A percentile compares a stretch with the other conserved stretches of the same genome.
Conservation (phyloP, 2,797 vertebrate genomes). For the Microcaecilia unicolor region DNA sequence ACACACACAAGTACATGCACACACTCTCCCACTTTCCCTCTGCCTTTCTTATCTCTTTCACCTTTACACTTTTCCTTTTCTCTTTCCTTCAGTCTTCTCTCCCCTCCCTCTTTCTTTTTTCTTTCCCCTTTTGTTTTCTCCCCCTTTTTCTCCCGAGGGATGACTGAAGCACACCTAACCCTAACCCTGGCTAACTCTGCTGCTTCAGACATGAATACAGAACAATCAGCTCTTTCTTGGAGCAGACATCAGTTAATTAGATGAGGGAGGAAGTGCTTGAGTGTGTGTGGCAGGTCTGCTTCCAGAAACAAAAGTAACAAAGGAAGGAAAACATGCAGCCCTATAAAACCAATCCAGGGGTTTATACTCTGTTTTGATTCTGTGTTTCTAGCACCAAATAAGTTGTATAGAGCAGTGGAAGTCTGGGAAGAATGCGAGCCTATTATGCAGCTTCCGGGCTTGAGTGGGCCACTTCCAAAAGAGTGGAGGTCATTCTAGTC, state of each 20-base stretch:
- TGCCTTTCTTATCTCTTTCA: too few species aligned
- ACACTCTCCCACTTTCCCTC: too few species aligned
- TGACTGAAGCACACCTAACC: background rate
- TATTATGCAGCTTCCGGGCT: background rate
- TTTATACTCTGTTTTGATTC: background rate
- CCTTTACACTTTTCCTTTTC: too few species aligned
- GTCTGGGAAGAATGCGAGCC: background rate
- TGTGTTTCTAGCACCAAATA: background rate
- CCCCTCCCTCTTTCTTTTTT: too few species aligned
- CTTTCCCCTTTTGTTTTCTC: background rate
- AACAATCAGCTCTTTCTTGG: slow-evolving; percentile 20
- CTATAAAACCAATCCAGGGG: background rate
- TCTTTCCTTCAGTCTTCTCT: background rate
- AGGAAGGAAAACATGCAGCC: background rate
- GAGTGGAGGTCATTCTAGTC: background rate
- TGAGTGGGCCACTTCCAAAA: background rate
- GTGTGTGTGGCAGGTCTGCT: background rate
- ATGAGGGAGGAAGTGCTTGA: slow-evolving; percentile 7
- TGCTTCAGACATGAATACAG: background rate
- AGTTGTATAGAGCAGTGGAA: slow-evolving; percentile 1
- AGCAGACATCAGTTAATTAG: slow-evolving; percentile 3
- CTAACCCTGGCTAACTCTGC: background rate
- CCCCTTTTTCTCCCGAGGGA: background rate
- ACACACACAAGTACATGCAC: too few species aligned
- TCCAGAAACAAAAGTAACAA: background rate